phyloP scores from a whole-genome alignment of 2,113 vertebrate species.

The Ceuthmochares aereus region DNA sequence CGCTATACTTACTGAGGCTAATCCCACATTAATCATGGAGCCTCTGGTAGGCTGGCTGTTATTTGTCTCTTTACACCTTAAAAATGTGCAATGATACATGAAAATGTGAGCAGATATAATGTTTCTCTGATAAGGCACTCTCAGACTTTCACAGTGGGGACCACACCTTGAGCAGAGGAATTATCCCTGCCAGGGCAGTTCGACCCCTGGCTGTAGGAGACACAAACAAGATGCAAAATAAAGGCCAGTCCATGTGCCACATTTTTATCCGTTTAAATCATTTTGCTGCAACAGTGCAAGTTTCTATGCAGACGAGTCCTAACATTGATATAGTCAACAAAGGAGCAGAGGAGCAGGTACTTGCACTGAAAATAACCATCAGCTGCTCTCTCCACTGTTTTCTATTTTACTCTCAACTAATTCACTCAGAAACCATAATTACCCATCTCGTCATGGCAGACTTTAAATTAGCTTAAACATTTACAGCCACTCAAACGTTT shows the following conservation, averaged over 20 bases:
- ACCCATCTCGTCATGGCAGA: neutral
- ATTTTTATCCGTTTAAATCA: neutral
- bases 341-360: neutral
- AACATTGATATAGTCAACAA: neutral
- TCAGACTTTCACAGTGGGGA: neutral
- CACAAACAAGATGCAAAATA: neutral
- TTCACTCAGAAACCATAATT: neutral
- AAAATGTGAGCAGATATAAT: neutral
- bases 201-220: neutral
- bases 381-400: neutral
- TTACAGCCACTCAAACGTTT: neutral
- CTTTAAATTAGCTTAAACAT: neutral
- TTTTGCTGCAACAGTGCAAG: neutral
- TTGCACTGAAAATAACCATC: neutral
- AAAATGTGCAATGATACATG: neutral
- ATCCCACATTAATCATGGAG: slow-evolving; percentile 33
- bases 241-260: neutral
- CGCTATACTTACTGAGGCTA: neutral
- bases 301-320: neutral
- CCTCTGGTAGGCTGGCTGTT: neutral
- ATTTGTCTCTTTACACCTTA: neutral
- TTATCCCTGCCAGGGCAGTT: neutral
- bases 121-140: neutral
- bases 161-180: neutral
- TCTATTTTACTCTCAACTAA: neutral